Evolutionary conservation across 2,888 invertebrate genomes (phyloP).

Genomic region (Penaeus monodon): DNA sequence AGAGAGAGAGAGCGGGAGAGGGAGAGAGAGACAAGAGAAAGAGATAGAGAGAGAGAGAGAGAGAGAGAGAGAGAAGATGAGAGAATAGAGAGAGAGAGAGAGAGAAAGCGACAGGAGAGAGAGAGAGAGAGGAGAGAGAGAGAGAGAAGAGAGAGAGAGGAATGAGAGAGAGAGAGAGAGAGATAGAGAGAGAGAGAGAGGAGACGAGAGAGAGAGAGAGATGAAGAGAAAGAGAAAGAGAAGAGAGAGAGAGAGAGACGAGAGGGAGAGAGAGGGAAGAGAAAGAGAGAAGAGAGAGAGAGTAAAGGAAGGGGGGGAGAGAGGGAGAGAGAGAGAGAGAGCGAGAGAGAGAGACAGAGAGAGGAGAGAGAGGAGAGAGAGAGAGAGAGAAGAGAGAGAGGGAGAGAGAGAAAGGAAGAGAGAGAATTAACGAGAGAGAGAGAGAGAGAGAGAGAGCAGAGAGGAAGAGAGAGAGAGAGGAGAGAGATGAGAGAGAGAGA

Average conservation of each 20-base stretch:
- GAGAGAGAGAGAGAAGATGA: neutral
- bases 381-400: neutral
- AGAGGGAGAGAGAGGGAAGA: neutral
- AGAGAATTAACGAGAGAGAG: too few species aligned
- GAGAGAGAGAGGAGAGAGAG: too few species aligned
- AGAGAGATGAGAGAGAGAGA: too few species aligned
- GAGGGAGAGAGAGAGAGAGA: neutral
- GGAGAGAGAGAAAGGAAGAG: too few species aligned
- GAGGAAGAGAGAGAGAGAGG: neutral
- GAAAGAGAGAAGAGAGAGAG: neutral
- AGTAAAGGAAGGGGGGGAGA: neutral
- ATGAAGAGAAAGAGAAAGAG: neutral
- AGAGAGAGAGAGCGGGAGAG: neutral
- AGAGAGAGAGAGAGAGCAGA: neutral
- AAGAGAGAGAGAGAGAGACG: neutral
- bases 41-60: neutral
- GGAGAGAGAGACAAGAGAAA: neutral
- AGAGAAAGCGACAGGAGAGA: neutral
- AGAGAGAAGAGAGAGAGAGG: too few species aligned
- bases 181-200: neutral
- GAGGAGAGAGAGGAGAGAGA: neutral
- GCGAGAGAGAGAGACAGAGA: neutral
- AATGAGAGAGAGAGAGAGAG: fast-evolving
- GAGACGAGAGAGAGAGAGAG: neutral
- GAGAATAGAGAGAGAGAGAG: neutral